Conservation (phyloP, 2,797 vertebrate species). For the Clarias fuscus region DNA sequence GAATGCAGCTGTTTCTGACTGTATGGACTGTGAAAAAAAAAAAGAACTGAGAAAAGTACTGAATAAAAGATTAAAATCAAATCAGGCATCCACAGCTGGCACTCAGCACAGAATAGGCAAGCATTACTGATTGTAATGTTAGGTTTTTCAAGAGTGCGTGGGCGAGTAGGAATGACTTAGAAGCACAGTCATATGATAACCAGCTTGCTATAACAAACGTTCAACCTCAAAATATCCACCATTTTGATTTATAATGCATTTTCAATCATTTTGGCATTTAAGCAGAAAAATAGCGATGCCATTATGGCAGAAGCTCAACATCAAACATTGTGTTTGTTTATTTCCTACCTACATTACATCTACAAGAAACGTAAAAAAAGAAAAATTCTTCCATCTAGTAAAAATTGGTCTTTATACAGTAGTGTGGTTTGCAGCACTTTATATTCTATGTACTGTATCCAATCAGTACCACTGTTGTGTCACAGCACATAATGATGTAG, state of each 20-base stretch:
- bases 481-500: background rate
- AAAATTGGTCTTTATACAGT: background rate
- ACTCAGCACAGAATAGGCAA: constrained; percentile 32
- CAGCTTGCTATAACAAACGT: constrained; percentile 19
- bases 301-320: background rate
- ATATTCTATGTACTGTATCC: background rate
- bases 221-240: constrained; percentile 13
- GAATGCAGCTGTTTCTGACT: constrained; percentile 23
- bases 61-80: constrained; percentile 25
- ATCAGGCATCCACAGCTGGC: constrained; percentile 25
- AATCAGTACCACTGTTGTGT: too few species aligned
- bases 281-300: background rate
- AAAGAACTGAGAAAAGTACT: constrained; percentile 18
- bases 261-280: background rate
- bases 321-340: background rate
- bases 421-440: background rate
- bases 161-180: constrained; percentile 5
- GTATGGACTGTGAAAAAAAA: background rate
- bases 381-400: background rate
- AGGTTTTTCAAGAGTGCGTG: constrained; percentile 11
- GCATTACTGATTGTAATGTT: constrained; percentile 48
- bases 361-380: background rate
- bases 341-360: background rate
- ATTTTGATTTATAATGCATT: background rate
- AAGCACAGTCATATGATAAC: constrained; percentile 17